Evolutionary conservation across 2,888 invertebrate genomes (phyloP).

Genomic region (Ophraella communa): DNA sequence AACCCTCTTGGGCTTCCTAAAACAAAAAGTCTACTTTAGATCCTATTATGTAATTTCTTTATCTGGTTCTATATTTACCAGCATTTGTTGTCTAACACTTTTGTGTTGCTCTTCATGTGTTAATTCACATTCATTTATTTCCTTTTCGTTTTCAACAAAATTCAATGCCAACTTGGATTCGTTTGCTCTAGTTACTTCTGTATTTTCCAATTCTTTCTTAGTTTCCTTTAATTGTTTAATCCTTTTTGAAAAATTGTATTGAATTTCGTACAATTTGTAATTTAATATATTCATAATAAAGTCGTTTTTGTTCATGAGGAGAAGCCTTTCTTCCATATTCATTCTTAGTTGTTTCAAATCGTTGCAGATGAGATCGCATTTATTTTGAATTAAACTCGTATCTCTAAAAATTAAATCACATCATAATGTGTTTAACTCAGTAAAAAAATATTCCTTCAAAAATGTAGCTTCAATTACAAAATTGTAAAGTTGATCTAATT

Average conservation of each 20-base stretch:
- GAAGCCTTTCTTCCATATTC: slow-evolving; percentile 37
- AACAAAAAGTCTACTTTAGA: neutral
- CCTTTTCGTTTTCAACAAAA: slow-evolving; percentile 46
- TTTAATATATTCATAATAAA: slow-evolving; percentile 47
- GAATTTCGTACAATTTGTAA: slow-evolving; percentile 50
- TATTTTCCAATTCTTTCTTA: slow-evolving; percentile 39
- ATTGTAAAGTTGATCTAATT: too few species aligned
- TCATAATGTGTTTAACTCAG: too few species aligned
- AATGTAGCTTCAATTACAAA: too few species aligned
- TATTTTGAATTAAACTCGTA: slow-evolving; percentile 39
- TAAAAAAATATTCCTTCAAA: neutral
- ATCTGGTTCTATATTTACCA: slow-evolving; percentile 13
- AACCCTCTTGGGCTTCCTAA: slow-evolving; percentile 47
- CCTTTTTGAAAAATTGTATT: slow-evolving; percentile 44
- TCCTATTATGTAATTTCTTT: too few species aligned
- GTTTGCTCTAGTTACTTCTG: slow-evolving; percentile 26
- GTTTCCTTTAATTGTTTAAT: slow-evolving; percentile 44
- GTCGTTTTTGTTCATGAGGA: slow-evolving; percentile 48
- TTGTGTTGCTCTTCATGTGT: slow-evolving; percentile 44
- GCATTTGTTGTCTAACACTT: slow-evolving; percentile 44
- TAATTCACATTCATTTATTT: slow-evolving; percentile 46
- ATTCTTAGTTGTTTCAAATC: slow-evolving; percentile 36
- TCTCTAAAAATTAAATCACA: slow-evolving; percentile 14
- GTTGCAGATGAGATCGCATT: slow-evolving; percentile 38
- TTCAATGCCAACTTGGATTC: slow-evolving; percentile 40